Percentiles rank a stretch among this genome's conserved stretches.
Evolutionary conservation across 1,140 invertebrate species (phyloP).

Genomic region (Drosophila parabipectinata): DNA sequence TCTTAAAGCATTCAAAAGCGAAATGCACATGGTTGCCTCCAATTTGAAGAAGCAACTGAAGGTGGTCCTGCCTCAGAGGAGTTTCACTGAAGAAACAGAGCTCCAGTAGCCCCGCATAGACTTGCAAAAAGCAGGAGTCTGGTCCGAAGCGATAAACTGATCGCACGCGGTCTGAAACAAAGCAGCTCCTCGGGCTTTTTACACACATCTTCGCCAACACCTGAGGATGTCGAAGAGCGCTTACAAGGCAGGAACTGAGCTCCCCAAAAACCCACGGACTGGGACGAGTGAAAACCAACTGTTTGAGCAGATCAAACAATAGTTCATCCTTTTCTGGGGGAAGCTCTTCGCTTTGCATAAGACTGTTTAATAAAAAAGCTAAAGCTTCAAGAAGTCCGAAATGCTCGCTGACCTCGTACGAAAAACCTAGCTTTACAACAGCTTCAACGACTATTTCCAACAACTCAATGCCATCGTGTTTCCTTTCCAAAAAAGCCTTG

Average conservation of each 20-base stretch:
- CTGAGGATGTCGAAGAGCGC: conserved; percentile 30
- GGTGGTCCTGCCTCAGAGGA: conserved; percentile 40
- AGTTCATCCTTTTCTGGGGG: background rate
- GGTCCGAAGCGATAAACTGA: conserved; percentile 66
- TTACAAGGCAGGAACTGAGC: conserved; percentile 59
- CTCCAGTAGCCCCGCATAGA: conserved; percentile 72
- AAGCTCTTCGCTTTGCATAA: conserved; percentile 19
- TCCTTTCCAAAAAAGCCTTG: conserved; percentile 32
- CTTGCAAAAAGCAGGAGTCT: conserved; percentile 71
- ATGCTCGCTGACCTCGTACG: conserved; percentile 61
- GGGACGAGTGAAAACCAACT: conserved; percentile 68
- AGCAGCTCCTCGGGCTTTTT: conserved; percentile 53
- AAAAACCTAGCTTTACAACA: conserved; percentile 63
- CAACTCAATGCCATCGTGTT: conserved; percentile 50
- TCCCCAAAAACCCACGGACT: conserved; percentile 69
- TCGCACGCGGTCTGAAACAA: conserved; percentile 66
- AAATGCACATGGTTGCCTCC: conserved; percentile 73
- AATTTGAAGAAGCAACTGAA: conserved; percentile 56
- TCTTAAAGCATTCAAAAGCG: conserved; percentile 66
- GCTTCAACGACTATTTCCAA: conserved; percentile 58
- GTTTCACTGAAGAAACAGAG: conserved; percentile 58
- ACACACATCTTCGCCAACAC: conserved; percentile 54
- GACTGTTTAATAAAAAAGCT: conserved; percentile 47
- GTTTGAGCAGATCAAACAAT: conserved; percentile 62
- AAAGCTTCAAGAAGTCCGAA: conserved; percentile 69